Evolutionary conservation across 2,113 vertebrate species (phyloP), one percentile per base, ranked within the genome.

Genomic region (Peucedramus taeniatus): DNA sequence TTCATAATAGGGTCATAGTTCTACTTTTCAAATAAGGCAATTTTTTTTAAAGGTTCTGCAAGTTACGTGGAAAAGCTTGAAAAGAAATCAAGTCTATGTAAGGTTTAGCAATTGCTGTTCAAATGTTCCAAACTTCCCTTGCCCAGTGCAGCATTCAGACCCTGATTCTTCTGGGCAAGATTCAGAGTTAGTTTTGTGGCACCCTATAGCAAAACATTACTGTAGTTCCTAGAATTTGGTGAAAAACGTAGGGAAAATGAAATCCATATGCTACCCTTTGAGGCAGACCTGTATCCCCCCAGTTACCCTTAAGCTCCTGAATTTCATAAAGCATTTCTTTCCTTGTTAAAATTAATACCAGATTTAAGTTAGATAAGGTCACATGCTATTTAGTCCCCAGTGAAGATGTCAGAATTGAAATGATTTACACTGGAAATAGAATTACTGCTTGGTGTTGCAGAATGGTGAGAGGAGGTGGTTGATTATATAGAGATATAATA

Each of bases 331-430:
- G 53, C 44, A 40, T 60, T 92, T 97, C 84, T 72, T 82, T 74
- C 51, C 53, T 61, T 75, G 74, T 94, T 90, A 95, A 97, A 95
- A 97, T 98, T 85, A 97, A 97, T 96, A 87, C 85, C 96, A 95
- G 81, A 71, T 96, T 97, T 86, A 96, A 97, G 90, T 94, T 90
- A 96, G 96, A 96, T 97, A 97, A 97, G 95, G 94, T 97, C 90
- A 92, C 70, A 70, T 94, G 80, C 61, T 96, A 68, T 95, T 79
- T 89, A 92, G 90, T 94, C 56, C 78, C 51, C n/a, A 87, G 45
- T 93, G 95, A 93, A 89, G 96, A 68, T 95, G 95, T 95, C 84
- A 96, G 87, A 95, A 59, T 13, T 85, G 68, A 80, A 75, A 70
- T 97, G 47, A 94, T 94, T 94, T 83, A 85, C 68, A 89, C 42